Conservation (phyloP, 92 coral and sea anemone species). For the Blastomussa wellsi region DNA sequence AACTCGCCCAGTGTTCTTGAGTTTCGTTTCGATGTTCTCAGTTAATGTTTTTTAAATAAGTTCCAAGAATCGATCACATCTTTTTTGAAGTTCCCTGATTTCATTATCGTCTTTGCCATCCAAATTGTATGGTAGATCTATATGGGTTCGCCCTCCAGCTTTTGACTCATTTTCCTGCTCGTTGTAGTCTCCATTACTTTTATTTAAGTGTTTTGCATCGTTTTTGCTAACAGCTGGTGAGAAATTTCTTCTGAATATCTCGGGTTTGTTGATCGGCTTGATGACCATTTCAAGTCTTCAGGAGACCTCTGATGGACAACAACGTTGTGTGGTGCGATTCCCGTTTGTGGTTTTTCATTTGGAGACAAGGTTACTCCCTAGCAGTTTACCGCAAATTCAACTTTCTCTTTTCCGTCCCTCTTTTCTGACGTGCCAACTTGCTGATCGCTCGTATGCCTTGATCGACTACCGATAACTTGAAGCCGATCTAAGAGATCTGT, state of each 20-base stretch:
- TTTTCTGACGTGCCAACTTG: neutral
- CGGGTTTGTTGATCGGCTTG: neutral
- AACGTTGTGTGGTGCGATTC: neutral
- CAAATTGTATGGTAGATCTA: too few relatives aligned
- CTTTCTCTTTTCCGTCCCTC: neutral
- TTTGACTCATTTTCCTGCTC: neutral
- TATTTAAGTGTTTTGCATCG: neutral
- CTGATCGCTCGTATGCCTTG: neutral
- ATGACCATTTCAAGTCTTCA: neutral
- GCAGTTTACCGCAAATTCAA: neutral
- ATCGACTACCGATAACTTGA: neutral
- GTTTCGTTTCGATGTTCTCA: neutral
- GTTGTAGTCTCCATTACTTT: neutral
- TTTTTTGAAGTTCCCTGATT: neutral
- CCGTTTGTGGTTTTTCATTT: neutral
- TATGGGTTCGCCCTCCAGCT: too few relatives aligned
- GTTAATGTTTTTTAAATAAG: neutral
- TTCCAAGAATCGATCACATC: neutral
- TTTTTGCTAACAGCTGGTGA: neutral
- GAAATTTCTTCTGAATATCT: neutral
- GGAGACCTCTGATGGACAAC: neutral
- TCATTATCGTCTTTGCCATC: neutral
- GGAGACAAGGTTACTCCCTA: neutral
- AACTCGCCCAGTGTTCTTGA: too few relatives aligned
- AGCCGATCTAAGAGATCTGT: neutral